Base-by-base conservation (phyloP, 2,113 vertebrate genomes). In the Centropristis striata region DNA sequence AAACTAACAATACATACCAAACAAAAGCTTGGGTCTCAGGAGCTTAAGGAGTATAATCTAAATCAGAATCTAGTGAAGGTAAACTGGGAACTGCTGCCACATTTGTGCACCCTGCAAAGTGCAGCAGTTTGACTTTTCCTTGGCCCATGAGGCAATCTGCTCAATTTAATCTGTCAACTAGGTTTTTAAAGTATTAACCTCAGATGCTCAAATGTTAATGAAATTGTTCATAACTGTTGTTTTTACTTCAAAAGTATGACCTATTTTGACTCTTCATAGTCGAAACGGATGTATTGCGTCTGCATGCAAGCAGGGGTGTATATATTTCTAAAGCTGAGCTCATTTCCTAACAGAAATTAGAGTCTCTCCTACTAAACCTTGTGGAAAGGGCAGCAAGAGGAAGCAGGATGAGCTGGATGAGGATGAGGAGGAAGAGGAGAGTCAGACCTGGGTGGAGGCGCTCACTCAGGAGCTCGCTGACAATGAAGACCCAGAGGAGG, bases 381-480 rank as follows among this genome's bases (percentile, higher is more conserved):
- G 32, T 27, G 92, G 90, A 16, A 96, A 95, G 73, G 95, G 94
- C 41, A 96, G 79, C 83, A 97, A 96, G 82, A 93, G 95, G 60
- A 96, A 97, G 63, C 32, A 94, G 58, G 96, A 96, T n/a, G 97
- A 96, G 0, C 7, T 95, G 37, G 92, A 93, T 16, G 86, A 94
- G 1, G 89, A 95, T 0, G 95, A 96, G 0, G 96, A 96, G 0
- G 64, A 94, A 0, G 88, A 92, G 12, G 91, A 95, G n/a, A 90
- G 92, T 15, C 92, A 82, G 2, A 91, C 92, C 16, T 97, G 95
- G 96, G 57, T 96, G 1, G 88, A 92, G 41, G 44, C 85, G 0
- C 87, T 97, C 39, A 86, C 63, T 50, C 86, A 89, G 61, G 95
- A 96, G 2, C 72, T 96, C 1, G 59, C 59, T 0, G 95, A 95